A percentile compares a stretch with the other conserved stretches of the same genome.
These are phyloP conservation scores for Drosophila putrida DNA, from an alignment of 2,888 invertebrate genomes.

Conservation along the genomic window DNA sequence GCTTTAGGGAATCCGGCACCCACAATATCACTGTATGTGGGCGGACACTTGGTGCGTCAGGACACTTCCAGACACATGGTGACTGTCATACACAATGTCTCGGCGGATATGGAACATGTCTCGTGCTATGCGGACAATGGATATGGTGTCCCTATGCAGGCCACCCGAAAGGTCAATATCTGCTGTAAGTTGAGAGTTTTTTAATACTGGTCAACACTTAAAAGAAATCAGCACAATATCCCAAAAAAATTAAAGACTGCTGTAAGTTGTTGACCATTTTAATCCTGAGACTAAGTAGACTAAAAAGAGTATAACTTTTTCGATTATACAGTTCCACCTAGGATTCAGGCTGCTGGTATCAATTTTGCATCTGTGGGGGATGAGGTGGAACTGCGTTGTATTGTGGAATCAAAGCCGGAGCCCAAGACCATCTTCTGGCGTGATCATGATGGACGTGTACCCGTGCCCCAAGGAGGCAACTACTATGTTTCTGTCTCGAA, in stretches of 20 bases:
- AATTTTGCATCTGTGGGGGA: slow-evolving; percentile 92
- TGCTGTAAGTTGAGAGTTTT: slow-evolving; percentile 89
- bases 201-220: too few species aligned
- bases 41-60: slow-evolving; percentile 91
- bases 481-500: slow-evolving; percentile 89
- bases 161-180: slow-evolving; percentile 91
- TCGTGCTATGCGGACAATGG: slow-evolving; percentile 96
- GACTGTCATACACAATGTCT: slow-evolving; percentile 93
- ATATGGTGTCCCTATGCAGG: slow-evolving; percentile 94
- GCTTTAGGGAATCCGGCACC: slow-evolving; percentile 95
- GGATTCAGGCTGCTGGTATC: slow-evolving; percentile 91
- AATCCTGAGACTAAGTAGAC: not conserved
- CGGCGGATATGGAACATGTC: slow-evolving; percentile 93
- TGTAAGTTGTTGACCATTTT: too few species aligned
- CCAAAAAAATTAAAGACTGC: too few species aligned
- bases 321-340: slow-evolving; percentile 88
- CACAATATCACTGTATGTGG: slow-evolving; percentile 92
- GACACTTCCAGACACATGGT: slow-evolving; percentile 94
- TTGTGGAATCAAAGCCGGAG: slow-evolving; percentile 91
- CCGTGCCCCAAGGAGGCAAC: slow-evolving; percentile 92
- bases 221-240: too few species aligned
- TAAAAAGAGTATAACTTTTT: not conserved
- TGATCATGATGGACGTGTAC: slow-evolving; percentile 90
- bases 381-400: slow-evolving; percentile 91
- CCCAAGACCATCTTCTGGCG: slow-evolving; percentile 94